These are phyloP conservation scores for Campoplex capitator DNA, from an alignment of 2,888 invertebrate genomes.

Conservation along the genomic window DNA sequence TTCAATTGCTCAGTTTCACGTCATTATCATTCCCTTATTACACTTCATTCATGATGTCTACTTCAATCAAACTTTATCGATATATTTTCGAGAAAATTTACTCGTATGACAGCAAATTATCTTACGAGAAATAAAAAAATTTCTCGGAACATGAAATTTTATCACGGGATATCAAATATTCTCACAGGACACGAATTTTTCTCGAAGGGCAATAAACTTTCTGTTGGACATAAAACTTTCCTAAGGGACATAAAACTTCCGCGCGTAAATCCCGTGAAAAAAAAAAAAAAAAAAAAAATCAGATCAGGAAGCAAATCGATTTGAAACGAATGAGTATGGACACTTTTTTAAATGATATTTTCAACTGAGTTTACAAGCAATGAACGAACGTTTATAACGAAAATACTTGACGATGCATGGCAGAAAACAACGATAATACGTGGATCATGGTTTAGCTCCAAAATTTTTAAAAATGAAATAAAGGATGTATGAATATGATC, in stretches of 20 bases:
- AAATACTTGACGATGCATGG: neutral
- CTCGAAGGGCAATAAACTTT: neutral
- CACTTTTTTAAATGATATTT: neutral
- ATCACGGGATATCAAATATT: neutral
- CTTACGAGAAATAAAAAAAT: neutral
- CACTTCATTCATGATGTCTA: neutral
- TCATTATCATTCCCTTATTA: neutral
- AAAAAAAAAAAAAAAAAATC: neutral
- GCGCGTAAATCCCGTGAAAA: too few relatives aligned
- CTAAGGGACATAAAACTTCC: too few relatives aligned
- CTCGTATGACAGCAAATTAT: neutral
- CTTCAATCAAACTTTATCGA: neutral
- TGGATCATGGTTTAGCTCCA: neutral
- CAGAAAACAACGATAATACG: neutral
- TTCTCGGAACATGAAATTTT: neutral
- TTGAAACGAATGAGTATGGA: neutral
- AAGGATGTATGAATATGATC: neutral
- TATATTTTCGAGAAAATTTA: neutral
- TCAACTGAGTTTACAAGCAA: neutral
- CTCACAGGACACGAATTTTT: neutral
- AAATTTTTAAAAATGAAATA: neutral
- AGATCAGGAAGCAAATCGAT: neutral
- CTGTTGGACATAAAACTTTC: neutral
- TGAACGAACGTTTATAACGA: neutral
- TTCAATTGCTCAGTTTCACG: conserved; percentile 1